Evolutionary conservation across 2,797 vertebrate genomes (phyloP).

Genomic region (Galagoides demidoff): DNA sequence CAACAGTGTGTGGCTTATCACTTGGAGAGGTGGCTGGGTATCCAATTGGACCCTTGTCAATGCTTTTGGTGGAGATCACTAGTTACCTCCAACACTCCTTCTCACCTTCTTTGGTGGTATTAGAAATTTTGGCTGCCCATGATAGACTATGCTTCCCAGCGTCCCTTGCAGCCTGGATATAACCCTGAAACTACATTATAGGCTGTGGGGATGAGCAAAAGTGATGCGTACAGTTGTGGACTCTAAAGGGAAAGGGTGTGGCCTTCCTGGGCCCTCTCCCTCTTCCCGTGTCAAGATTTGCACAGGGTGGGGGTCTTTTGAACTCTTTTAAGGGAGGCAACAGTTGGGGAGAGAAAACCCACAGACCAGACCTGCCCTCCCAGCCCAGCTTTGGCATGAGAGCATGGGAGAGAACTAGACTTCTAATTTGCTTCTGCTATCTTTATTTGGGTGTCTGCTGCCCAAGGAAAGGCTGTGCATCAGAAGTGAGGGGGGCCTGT

Average conservation of each 20-base stretch:
- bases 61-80: neutral
- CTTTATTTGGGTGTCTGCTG: neutral
- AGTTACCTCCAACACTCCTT: neutral
- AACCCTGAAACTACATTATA: neutral
- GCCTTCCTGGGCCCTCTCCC: neutral
- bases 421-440: too few relatives aligned
- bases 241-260: neutral
- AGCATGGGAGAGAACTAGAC: neutral
- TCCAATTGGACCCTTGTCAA: neutral
- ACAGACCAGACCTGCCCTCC: neutral
- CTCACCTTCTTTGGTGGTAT: neutral
- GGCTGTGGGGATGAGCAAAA: neutral
- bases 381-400: neutral
- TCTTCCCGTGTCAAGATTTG: neutral
- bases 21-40: neutral
- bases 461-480: neutral
- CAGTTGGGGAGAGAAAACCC: neutral
- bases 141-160: neutral
- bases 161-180: neutral
- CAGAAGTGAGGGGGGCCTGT: neutral
- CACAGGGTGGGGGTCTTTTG: too few relatives aligned
- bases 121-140: neutral
- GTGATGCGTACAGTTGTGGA: neutral
- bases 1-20: neutral
- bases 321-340: neutral